Evolutionary conservation across 2,797 vertebrate genomes (phyloP).

Genomic region (Sebastes umbrosus): DNA sequence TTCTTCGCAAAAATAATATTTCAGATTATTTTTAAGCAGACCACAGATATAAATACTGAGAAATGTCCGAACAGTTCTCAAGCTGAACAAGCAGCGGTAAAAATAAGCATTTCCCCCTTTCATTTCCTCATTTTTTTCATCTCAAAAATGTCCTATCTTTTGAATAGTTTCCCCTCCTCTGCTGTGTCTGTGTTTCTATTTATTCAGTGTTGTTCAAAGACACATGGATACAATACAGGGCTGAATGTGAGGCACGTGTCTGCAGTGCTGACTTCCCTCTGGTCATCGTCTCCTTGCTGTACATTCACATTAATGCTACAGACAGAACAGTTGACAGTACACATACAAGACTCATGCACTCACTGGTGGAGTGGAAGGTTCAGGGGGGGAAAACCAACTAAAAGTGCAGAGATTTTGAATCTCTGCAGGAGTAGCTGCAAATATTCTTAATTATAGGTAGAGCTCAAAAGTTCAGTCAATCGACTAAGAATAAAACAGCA

Average conservation of each 20-base stretch:
- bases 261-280: conserved; percentile 12
- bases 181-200: conserved; percentile 15
- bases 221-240: background rate
- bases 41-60: background rate
- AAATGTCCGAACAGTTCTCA: background rate
- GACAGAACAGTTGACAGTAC: conserved; percentile 12
- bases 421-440: background rate
- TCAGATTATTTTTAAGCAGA: conserved; percentile 4
- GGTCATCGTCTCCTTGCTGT: conserved; percentile 18
- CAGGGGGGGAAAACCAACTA: background rate
- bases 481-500: background rate
- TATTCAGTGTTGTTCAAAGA: conserved; percentile 23
- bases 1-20: background rate
- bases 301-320: conserved; percentile 36
- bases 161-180: background rate
- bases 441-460: background rate
- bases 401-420: background rate
- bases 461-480: background rate
- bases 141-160: conserved; percentile 36
- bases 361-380: background rate
- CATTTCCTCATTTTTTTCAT: conserved; percentile 49
- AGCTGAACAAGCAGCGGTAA: conserved; percentile 34
- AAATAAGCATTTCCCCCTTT: conserved; percentile 46
- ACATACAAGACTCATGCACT: background rate
- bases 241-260: conserved; percentile 28